phyloP scores from a whole-genome alignment of 2,113 vertebrate species.

The Notarius quadriscutis region DNA sequence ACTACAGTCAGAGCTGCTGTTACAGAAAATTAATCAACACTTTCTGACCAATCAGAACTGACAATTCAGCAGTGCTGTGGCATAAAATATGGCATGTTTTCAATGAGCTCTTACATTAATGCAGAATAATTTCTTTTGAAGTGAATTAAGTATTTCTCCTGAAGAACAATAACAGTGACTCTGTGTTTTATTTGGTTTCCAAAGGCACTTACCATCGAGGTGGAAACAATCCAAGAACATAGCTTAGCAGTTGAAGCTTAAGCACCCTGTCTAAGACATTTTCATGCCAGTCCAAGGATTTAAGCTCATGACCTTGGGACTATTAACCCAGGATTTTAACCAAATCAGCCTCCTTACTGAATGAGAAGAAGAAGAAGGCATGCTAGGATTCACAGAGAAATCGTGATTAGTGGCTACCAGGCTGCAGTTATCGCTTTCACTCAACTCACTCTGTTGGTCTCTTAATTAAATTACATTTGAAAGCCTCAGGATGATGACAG shows the following conservation, averaged over 20 bases:
- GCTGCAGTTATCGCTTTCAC: conserved; percentile 4
- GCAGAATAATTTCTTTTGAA: not conserved
- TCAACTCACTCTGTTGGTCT: conserved; percentile 24
- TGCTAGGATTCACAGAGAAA: not conserved
- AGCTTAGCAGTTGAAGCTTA: not conserved
- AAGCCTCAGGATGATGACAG: conserved; percentile 40
- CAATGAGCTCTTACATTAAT: not conserved
- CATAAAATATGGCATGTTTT: not conserved
- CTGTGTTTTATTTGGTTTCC: not conserved
- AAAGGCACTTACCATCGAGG: not conserved
- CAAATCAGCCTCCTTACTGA: not conserved
- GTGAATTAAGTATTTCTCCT: not conserved
- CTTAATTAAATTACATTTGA: conserved; percentile 39
- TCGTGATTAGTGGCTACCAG: conserved; percentile 31
- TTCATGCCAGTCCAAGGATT: not conserved
- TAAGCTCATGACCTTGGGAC: not conserved
- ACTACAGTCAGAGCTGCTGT: not conserved
- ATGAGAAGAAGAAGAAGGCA: not conserved
- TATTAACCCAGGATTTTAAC: not conserved
- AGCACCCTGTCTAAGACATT: not conserved
- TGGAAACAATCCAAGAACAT: not conserved
- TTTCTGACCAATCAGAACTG: not conserved
- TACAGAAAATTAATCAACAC: not conserved
- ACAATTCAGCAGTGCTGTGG: not conserved
- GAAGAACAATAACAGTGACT: not conserved